These are phyloP conservation scores for Nansenia antarctica DNA, from an alignment of 2,113 vertebrate genomes.

Conservation along the genomic window DNA sequence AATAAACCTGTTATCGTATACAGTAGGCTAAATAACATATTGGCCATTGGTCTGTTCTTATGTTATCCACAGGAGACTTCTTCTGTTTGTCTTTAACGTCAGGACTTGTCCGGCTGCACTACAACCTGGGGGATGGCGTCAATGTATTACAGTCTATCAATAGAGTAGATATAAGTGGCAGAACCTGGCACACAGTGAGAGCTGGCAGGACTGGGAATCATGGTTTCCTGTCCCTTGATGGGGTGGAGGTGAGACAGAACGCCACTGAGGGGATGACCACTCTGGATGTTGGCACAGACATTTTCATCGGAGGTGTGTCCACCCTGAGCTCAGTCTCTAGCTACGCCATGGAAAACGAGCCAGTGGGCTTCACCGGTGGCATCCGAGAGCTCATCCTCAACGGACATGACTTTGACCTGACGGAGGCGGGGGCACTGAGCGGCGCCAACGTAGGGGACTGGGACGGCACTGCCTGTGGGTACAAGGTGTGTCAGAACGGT, in stretches of 20 bases:
- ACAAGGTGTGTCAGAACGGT: slow-evolving; percentile 78
- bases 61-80: slow-evolving; percentile 81
- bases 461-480: slow-evolving; percentile 83
- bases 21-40: not conserved
- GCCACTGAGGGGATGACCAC: slow-evolving; percentile 69
- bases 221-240: slow-evolving; percentile 79
- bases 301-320: slow-evolving; percentile 84
- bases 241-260: slow-evolving; percentile 61
- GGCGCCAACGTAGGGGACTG: slow-evolving; percentile 85
- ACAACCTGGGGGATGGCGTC: slow-evolving; percentile 81
- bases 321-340: slow-evolving; percentile 70
- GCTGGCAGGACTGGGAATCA: slow-evolving; percentile 76
- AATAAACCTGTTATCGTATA: not conserved
- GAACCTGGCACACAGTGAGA: slow-evolving; percentile 76
- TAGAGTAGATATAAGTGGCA: slow-evolving; percentile 55
- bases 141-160: slow-evolving; percentile 68
- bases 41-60: not conserved
- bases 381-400: slow-evolving; percentile 79
- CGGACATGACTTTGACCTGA: slow-evolving; percentile 77
- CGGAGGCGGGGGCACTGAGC: slow-evolving; percentile 67
- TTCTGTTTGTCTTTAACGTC: slow-evolving; percentile 81
- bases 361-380: slow-evolving; percentile 79
- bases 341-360: slow-evolving; percentile 73
- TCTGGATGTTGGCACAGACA: slow-evolving; percentile 75
- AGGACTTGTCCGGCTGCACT: slow-evolving; percentile 79